A percentile compares a stretch with the other conserved stretches of the same genome.
These are phyloP conservation scores for Coilia nasus DNA, from an alignment of 2,797 vertebrate species.

Conservation along the genomic window DNA sequence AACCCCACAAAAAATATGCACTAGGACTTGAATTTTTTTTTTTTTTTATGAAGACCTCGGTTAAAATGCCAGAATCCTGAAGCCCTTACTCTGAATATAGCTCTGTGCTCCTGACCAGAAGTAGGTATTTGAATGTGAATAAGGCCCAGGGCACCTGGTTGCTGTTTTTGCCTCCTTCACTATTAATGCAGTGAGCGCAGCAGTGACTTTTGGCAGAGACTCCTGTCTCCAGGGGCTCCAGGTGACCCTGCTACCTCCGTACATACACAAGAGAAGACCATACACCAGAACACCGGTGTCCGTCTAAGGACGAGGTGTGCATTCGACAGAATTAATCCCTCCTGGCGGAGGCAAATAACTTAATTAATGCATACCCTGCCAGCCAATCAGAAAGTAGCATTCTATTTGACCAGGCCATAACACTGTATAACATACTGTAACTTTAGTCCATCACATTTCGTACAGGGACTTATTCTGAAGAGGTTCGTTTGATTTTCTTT, in stretches of 20 bases:
- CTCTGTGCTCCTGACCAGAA: background rate
- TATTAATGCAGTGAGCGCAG: background rate
- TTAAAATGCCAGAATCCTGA: conserved; percentile 12
- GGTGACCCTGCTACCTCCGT: background rate
- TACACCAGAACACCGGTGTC: too few relatives aligned
- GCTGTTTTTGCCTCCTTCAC: background rate
- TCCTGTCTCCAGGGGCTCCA: background rate
- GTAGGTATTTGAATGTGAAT: background rate
- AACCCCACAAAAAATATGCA: background rate
- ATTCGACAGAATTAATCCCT: too few relatives aligned
- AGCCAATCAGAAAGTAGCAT: too few relatives aligned
- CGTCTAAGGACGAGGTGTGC: too few relatives aligned
- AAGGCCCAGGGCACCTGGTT: background rate
- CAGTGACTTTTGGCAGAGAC: background rate
- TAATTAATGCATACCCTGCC: too few relatives aligned
- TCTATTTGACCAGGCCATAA: too few relatives aligned
- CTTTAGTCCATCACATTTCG: too few relatives aligned
- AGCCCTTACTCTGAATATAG: background rate
- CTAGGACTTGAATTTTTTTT: background rate
- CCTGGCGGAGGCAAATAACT: too few relatives aligned
- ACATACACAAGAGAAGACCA: background rate
- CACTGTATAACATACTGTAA: too few relatives aligned
- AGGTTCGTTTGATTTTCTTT: too few relatives aligned
- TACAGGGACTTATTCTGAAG: too few relatives aligned
- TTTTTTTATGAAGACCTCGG: background rate